phyloP scores from a whole-genome alignment of 2,113 vertebrate genomes.

The Prionailurus viverrinus region DNA sequence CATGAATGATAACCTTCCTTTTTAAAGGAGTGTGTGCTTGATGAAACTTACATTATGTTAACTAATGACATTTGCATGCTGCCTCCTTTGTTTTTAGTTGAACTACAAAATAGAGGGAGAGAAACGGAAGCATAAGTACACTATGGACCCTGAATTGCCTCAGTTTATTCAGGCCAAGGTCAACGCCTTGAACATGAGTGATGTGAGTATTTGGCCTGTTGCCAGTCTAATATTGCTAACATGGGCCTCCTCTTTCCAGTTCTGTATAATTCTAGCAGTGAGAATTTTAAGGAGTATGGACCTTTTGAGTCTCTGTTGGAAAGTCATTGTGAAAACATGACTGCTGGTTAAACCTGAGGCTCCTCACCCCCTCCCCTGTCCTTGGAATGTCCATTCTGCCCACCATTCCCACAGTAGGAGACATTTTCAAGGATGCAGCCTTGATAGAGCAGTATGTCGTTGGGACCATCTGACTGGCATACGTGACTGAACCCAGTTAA shows the following conservation, averaged over 20 bases:
- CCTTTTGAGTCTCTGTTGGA: neutral
- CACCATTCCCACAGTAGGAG: neutral
- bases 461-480: neutral
- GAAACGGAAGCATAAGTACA: slow-evolving; percentile 89
- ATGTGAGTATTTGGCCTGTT: slow-evolving; percentile 84
- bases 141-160: slow-evolving; percentile 86
- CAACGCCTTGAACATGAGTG: slow-evolving; percentile 89
- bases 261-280: neutral
- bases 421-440: neutral
- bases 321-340: neutral
- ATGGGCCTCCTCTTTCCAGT: neutral
- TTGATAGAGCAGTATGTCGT: neutral
- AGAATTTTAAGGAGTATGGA: neutral
- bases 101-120: slow-evolving; percentile 88
- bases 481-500: neutral
- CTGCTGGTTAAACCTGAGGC: neutral
- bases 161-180: slow-evolving; percentile 90
- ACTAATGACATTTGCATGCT: neutral
- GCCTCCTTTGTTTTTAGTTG: slow-evolving; percentile 82
- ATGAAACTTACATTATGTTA: neutral
- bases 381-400: neutral
- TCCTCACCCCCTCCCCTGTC: neutral
- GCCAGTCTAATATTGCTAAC: neutral
- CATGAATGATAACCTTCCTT: neutral
- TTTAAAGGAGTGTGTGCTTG: neutral